Evolutionary conservation across 2,888 invertebrate genomes (phyloP), one percentile per base, ranked within the genome.

Genomic region (Strigamia maritima): DNA sequence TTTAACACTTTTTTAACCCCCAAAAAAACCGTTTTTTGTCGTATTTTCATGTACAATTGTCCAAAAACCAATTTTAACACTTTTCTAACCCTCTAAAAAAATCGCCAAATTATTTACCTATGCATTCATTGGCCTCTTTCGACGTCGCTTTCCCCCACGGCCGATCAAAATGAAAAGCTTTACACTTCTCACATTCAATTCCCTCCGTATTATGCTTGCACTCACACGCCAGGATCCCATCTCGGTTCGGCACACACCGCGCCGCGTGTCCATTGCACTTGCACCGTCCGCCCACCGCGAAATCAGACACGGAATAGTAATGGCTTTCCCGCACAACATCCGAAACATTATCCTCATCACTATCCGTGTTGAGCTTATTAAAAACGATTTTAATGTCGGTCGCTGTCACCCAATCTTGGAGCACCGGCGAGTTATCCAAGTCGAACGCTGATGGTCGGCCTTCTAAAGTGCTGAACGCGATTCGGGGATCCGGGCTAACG

Each of bases 231-330:
- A 95, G 90, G 87, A 92, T 89, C 80, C 92, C 92, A 84, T 91
- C 91, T 83, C 90, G 90, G 83, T 87, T 86, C 70, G 86, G 85
- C 80, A 92, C 87, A 87, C 98, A 99, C 82, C 93, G 90, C 81
- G 95, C 94, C 80, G 97, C 98, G 88, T 99, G 98, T 75, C 98
- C 98, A 88, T 99, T 99, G 88, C 99, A 99, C 90, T 99, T 99
- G 89, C 99, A 99, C 60, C 98, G 91, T 60, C 98, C 98, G 81
- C 98, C 98, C 81, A 98, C 96, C 75, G 97, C 93, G 86, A 98
- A 93, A 88, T 98, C 98, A 19, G 97, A 88, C 81, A 99, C 94
- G 38, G 98, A 94, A 87, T 97, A 97, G 85, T 95, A 94, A 82
- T 84, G 85, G 78, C 81, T 81, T 70, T 83, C 82, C 76, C 81